Evolutionary conservation across 2,113 vertebrate genomes (phyloP), one percentile per base, ranked within the genome.

Genomic region (Tachycineta bicolor): DNA sequence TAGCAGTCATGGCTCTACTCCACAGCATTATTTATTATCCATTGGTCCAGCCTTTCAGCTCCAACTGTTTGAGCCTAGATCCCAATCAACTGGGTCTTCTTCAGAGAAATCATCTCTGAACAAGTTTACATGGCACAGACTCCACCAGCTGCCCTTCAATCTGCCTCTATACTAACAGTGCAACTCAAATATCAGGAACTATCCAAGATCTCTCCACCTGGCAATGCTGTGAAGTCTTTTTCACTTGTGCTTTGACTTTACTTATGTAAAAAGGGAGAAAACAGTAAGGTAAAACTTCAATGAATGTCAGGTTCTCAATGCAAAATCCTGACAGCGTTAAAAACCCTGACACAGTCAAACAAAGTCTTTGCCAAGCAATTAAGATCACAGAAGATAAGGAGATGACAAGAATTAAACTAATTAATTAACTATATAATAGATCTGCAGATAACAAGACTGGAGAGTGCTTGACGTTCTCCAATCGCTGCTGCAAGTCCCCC

Each of bases 351-450:
- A 80, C 17, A 60, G 46, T 82, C 78, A 79, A 97, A 59, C 7
- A 34, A 90, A 93, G 20, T 28, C 43, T 89, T 31, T 67, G 55
- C 63, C 86, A 93, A 91, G 63, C n/a, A 91, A 91, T 93, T 94
- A 90, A 75, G 44, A 53, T 67, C 31, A 69, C 21, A 24, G 58
- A 91, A 81, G 78, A 92, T 63, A 91, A 79, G 46, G 56, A 67
- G 60, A 87, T 87, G 39, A 89, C 71, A 89, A 80, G 43, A 94
- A 93, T 49, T 73, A 82, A 92, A 77, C n/a, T 94, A 37, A 87
- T 84, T 89, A 88, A 94, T 82, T 96, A 91, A 74, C 52, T 55
- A 78, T 53, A 87, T 41, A 91, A 95, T 37, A 37, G 37, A 90
- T 46, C 23, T 82, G 17, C 50, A 69, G 60, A 71, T 89, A 75